phyloP scores from a whole-genome alignment of 2,888 invertebrate genomes.

The Caenorhabditis japonica region DNA sequence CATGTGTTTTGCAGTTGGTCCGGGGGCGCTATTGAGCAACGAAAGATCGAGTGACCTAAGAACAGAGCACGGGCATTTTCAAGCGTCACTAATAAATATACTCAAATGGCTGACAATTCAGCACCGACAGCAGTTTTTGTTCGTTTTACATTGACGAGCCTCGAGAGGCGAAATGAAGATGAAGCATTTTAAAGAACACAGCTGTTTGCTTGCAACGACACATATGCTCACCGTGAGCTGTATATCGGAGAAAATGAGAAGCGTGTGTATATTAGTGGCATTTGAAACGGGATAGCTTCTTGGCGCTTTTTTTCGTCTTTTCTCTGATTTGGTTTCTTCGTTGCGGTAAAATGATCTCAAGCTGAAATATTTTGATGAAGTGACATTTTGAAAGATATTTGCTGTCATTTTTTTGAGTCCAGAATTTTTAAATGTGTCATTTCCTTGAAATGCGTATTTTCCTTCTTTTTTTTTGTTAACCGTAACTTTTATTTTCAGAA shows the following conservation, averaged over 20 bases:
- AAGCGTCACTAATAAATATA: conserved; percentile 36
- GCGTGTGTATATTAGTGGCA: conserved; percentile 56
- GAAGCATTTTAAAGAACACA: conserved; percentile 54
- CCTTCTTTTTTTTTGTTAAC: no score
- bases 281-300: conserved; percentile 47
- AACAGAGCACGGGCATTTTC: conserved; percentile 3
- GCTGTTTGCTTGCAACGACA: conserved; percentile 58
- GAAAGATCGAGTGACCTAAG: conserved; percentile 41
- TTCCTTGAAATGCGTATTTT: no score
- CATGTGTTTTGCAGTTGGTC: conserved; percentile 42
- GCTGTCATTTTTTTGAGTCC: no score
- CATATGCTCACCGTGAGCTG: conserved; percentile 53
- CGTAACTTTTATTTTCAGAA: no score
- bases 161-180: conserved; percentile 43
- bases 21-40: conserved; percentile 9
- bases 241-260: conserved; percentile 56
- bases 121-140: conserved; percentile 50
- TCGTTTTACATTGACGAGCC: conserved; percentile 25
- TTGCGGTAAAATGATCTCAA: no score
- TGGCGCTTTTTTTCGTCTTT: conserved; percentile 30
- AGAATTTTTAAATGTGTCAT: no score
- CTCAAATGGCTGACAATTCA: conserved; percentile 42
- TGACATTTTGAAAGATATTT: no score
- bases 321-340: conserved; percentile 24
- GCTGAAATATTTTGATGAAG: conserved; percentile 1